Evolutionary conservation across 2,113 vertebrate genomes (phyloP).

Genomic region (Lophius piscatorius): DNA sequence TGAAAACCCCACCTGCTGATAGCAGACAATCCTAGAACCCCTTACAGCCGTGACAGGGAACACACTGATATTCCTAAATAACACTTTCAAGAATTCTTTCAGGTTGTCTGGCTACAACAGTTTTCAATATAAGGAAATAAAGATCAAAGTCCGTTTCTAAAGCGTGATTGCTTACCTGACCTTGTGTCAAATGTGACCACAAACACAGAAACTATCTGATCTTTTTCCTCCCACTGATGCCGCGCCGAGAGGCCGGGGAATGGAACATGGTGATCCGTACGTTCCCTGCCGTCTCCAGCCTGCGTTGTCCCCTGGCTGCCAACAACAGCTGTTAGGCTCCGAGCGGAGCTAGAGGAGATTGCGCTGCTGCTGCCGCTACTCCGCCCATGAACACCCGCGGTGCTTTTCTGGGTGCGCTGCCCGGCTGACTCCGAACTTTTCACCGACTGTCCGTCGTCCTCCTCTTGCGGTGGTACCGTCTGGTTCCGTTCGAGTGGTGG

Average conservation of each 20-base stretch:
- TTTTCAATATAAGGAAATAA: neutral
- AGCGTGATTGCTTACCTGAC: constrained; percentile 80
- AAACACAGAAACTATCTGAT: constrained; percentile 94
- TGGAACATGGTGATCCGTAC: constrained; percentile 37
- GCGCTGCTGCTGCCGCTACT: constrained; percentile 12
- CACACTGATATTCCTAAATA: neutral
- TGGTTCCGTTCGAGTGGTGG: constrained; percentile 79
- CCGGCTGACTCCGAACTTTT: constrained; percentile 60
- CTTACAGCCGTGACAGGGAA: neutral
- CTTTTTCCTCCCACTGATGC: constrained; percentile 88
- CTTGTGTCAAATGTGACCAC: constrained; percentile 95
- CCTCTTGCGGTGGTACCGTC: constrained; percentile 50
- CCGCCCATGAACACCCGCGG: constrained; percentile 60
- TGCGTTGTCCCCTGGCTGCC: constrained; percentile 32
- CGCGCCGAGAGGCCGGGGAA: constrained; percentile 63
- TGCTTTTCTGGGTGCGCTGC: constrained; percentile 32
- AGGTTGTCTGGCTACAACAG: no score
- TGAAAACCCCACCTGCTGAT: neutral
- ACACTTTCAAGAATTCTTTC: neutral
- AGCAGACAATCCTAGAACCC: neutral
- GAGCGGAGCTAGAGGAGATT: constrained; percentile 39
- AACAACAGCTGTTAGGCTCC: constrained; percentile 63
- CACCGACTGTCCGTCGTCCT: constrained; percentile 42
- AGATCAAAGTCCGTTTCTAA: neutral
- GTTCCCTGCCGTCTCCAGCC: constrained; percentile 49